These are phyloP conservation scores for Hymenopus coronatus DNA, from an alignment of 2,888 invertebrate genomes.

Conservation along the genomic window DNA sequence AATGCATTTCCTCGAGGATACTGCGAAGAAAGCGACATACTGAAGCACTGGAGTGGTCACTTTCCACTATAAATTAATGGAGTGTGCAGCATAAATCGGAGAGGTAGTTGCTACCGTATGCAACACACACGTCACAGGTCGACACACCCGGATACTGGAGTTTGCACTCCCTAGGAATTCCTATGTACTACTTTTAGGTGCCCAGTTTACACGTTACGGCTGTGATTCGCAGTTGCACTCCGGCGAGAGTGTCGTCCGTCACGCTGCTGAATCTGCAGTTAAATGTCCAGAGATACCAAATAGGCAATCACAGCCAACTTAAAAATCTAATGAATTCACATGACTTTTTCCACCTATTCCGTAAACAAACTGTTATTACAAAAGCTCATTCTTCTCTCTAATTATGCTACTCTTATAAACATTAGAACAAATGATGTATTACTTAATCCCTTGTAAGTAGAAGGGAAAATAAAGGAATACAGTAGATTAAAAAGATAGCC, in stretches of 20 bases:
- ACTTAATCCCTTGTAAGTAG: too few relatives aligned
- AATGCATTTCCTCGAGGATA: neutral
- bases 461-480: too few relatives aligned
- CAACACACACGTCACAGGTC: neutral
- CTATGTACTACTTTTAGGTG: neutral
- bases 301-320: too few relatives aligned
- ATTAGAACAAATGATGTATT: too few relatives aligned
- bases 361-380: too few relatives aligned
- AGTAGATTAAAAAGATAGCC: too few relatives aligned
- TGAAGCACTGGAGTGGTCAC: neutral
- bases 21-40: neutral
- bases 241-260: neutral
- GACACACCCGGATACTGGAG: neutral
- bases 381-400: too few relatives aligned
- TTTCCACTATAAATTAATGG: neutral
- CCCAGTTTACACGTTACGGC: neutral
- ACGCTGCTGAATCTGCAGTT: neutral
- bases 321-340: too few relatives aligned
- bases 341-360: too few relatives aligned
- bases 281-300: too few relatives aligned
- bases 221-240: neutral
- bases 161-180: neutral
- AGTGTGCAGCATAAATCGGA: neutral
- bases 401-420: too few relatives aligned
- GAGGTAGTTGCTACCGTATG: neutral